Base-by-base conservation (phyloP, 1,140 invertebrate species). In the Drosophila kohkoa region DNA sequence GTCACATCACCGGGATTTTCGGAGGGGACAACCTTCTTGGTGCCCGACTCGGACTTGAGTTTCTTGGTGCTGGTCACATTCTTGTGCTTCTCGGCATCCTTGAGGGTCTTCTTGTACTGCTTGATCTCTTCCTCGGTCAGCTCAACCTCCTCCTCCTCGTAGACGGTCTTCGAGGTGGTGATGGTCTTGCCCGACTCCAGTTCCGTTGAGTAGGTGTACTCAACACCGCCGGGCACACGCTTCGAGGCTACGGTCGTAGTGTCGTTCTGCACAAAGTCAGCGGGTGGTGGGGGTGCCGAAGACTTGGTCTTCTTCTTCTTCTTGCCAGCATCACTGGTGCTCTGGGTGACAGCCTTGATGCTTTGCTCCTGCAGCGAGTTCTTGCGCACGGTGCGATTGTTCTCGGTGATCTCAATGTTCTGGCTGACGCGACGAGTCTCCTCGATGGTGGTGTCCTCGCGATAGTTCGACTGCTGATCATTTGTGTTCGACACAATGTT, bases 1-100 rank as follows among this genome's bases (percentile, higher is more conserved):
- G 92, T 92, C 1, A 92, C 92, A 58, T 92, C 92, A 1, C 89
- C 91, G 15, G 87, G 83, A 30, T 92, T 92, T 55, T 92, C 91
- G 4, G 91, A 92, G 13, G 91, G 91, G 13, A 92, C 90, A 41
- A 92, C 75, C 75, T 92, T 92, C 82, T 92, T 92, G 67, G 91
- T 92, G 51, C 91, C 91, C 41, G 91, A 92, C 67, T 92, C 90
- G 3, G 91, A 92, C 70, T 79, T 81, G 0, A 92, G 68, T 52
- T 91, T 92, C 81, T 92, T 92, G 64, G 91, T 82, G 58, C 75
- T 79, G 68, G 86, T 91, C 43, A 92, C 79, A 38, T 92, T 92
- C 80, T 92, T 91, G 51, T 87, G 91, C 77, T 92, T 92, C 63
- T 92, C 90, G 11, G 91, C 91, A n/a, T 92, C 91, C 80, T 92